Evolutionary conservation across 2,888 invertebrate genomes (phyloP).

Genomic region (Lithosia quadra): DNA sequence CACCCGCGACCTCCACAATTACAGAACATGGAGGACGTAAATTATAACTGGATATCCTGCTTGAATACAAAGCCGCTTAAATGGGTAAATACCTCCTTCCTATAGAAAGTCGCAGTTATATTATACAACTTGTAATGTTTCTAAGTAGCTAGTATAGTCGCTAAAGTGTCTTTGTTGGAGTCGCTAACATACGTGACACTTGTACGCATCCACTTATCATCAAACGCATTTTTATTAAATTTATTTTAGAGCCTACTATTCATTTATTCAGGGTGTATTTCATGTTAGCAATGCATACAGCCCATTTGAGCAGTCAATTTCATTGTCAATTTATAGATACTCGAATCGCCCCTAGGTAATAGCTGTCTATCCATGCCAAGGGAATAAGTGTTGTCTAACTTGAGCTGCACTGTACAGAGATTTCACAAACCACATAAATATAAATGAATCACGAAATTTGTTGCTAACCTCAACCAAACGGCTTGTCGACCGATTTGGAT

Average conservation of each 20-base stretch:
- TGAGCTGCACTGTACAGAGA: background rate
- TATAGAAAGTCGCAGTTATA: background rate
- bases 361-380: slow-evolving; percentile 5
- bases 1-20: background rate
- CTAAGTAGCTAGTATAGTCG: background rate
- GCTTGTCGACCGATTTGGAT: background rate
- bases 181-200: background rate
- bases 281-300: background rate
- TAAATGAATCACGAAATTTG: background rate
- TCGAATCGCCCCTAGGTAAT: background rate
- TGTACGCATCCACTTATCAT: no score
- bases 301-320: background rate
- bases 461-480: background rate
- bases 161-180: background rate
- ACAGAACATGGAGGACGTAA: slow-evolving; percentile 1
- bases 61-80: background rate
- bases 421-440: background rate
- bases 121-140: background rate
- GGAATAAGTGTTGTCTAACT: background rate
- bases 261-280: background rate
- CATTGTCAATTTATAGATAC: slow-evolving; percentile 1
- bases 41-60: background rate
- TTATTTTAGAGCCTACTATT: no score
- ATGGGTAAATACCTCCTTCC: background rate
- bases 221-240: no score